These are phyloP conservation scores for Apogon hyalosoma DNA, from an alignment of 2,797 vertebrate species.

Conservation along the genomic window DNA sequence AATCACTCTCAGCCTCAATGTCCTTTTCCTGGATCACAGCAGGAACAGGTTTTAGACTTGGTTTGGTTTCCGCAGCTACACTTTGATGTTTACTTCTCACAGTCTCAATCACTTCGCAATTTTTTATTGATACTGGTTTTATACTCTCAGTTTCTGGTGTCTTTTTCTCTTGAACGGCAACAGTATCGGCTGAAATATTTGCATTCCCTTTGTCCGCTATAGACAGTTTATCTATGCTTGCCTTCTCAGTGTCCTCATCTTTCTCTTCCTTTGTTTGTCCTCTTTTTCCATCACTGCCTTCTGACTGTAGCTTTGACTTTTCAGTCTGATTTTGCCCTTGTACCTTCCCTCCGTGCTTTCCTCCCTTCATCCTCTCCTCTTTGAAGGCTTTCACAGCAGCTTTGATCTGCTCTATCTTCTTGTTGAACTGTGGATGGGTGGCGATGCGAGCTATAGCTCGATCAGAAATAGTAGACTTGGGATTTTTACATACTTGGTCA, in stretches of 20 bases:
- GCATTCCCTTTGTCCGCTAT: not conserved
- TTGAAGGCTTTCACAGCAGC: conserved; percentile 81
- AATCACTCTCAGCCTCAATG: conserved; percentile 70
- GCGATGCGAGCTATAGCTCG: conserved; percentile 90
- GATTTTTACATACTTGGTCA: conserved; percentile 89
- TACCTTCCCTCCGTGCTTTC: conserved; percentile 8
- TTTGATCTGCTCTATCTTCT: conserved; percentile 88
- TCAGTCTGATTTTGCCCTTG: conserved; percentile 32
- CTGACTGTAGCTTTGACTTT: conserved; percentile 13
- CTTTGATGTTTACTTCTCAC: conserved; percentile 23
- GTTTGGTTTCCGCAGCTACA: conserved; percentile 21
- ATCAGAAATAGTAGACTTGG: conserved; percentile 84
- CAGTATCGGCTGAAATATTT: not conserved
- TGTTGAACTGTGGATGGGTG: conserved; percentile 88
- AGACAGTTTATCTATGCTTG: not conserved
- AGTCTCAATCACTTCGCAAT: conserved; percentile 4
- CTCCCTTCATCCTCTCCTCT: conserved; percentile 67
- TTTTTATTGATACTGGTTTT: conserved; percentile 14
- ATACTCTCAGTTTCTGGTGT: conserved; percentile 6
- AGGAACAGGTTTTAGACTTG: not conserved
- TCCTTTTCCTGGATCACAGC: conserved; percentile 23
- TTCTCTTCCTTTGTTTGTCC: not conserved
- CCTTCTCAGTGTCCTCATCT: conserved; percentile 15
- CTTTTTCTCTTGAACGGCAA: conserved; percentile 24
- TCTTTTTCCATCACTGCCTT: conserved; percentile 4